These are phyloP conservation scores for Tenthredo mesomela DNA, from an alignment of 2,888 invertebrate species.

Conservation along the genomic window DNA sequence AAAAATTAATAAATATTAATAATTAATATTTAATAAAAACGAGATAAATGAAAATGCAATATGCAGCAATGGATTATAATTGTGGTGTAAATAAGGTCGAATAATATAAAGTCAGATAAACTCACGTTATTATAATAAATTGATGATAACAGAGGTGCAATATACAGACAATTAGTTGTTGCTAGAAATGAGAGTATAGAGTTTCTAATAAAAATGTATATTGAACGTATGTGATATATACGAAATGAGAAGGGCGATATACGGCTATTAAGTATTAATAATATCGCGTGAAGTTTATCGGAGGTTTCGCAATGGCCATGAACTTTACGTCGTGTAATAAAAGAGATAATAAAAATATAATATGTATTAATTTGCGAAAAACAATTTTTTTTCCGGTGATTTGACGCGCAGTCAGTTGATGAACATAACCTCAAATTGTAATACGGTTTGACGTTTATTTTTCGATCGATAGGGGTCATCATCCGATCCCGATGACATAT, in stretches of 20 bases:
- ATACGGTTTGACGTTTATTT: neutral
- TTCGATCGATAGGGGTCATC: neutral
- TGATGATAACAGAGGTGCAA: neutral
- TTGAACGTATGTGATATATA: neutral
- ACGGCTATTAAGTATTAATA: neutral
- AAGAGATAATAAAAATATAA: neutral
- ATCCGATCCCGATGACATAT: neutral
- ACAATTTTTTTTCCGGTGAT: neutral
- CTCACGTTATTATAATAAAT: neutral
- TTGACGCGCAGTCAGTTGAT: neutral
- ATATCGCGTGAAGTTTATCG: neutral
- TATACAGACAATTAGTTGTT: neutral
- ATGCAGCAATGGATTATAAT: neutral
- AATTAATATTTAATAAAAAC: neutral
- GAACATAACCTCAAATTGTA: constrained; percentile 9
- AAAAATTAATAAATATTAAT: neutral
- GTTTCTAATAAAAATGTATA: neutral
- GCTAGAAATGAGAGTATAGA: no score
- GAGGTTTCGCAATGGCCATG: constrained; percentile 5
- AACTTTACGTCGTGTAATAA: neutral
- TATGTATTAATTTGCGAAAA: neutral
- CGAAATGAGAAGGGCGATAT: neutral
- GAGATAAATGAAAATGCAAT: no score
- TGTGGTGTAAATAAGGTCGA: neutral
- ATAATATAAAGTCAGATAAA: neutral